Percentiles rank a stretch among this genome's conserved stretches.
Evolutionary conservation across 2,888 invertebrate genomes (phyloP).

Genomic region (Limnephilus rhombicus): DNA sequence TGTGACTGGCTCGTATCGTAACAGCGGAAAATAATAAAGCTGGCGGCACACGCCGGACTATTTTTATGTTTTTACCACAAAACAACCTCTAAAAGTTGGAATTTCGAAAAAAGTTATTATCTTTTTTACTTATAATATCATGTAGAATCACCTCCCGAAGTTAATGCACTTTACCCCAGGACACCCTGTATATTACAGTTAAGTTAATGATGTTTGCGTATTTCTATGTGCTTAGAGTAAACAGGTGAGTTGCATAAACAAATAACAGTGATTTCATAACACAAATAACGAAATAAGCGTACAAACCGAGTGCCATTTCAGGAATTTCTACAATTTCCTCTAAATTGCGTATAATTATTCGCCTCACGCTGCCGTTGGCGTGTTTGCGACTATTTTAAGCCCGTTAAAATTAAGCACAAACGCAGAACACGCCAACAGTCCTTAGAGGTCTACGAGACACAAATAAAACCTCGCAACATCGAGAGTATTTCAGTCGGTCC

Average conservation of each 20-base stretch:
- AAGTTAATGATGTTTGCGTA: neutral
- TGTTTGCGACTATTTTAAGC: conserved; percentile 21
- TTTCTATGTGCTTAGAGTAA: neutral
- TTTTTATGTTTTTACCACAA: too few relatives aligned
- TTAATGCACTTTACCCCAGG: too few relatives aligned
- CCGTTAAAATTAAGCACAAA: conserved; percentile 38
- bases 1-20: too few relatives aligned
- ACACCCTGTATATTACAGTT: too few relatives aligned
- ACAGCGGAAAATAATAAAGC: too few relatives aligned
- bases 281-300: conserved; percentile 7
- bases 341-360: conserved; percentile 5
- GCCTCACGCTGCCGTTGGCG: conserved; percentile 18
- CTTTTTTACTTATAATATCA: too few relatives aligned
- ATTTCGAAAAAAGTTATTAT: too few relatives aligned
- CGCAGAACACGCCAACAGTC: neutral
- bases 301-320: neutral
- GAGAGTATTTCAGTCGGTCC: conserved; percentile 2
- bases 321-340: conserved; percentile 18
- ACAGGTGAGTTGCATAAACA: neutral
- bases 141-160: too few relatives aligned
- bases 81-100: too few relatives aligned
- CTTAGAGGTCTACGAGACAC: conserved; percentile 24
- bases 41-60: too few relatives aligned
- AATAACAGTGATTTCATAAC: conserved; percentile 11
- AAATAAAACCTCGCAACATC: conserved; percentile 30